Evolutionary conservation across 1,140 invertebrate species (phyloP), one percentile per base, ranked within the genome.

Genomic region (Agrilus planipennis): DNA sequence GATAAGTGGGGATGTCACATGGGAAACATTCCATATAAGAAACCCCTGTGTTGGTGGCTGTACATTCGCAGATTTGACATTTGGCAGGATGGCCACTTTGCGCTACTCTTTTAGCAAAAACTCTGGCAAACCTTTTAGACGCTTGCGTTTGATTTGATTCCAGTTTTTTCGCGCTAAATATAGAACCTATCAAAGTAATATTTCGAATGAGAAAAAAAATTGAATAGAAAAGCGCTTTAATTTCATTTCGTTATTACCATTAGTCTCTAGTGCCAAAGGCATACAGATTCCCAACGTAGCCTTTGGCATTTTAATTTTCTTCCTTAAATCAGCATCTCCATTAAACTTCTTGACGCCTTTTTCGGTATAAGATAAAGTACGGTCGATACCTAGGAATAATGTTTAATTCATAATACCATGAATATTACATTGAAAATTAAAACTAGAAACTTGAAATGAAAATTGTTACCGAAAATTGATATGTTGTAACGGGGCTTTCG

Each of bases 251-350:
- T n/a, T n/a, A 58, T 58, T 64, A 69, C 90, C 89, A 51, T 89
- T 87, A 1, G 83, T 85, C 52, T 88, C 81, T 38, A 90, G 51
- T 1, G 88, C 80, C 4, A 93, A 63, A 0, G 81, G 77, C 0
- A 76, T 74, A 56, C 89, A 94, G n/a, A 79, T 71, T 18, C 84
- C 84, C 7, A 87, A 60, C 27, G 74, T 72, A 37, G 71, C 77
- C 54, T 83, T 85, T 0, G 85, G 78, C 18, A 85, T 58, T 39
- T 73, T 76, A 1, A 88, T 73, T 59, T 85, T 77, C 29, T 75
- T 72, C 28, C 77, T 66, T 7, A 89, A 62, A 25, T 75, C 75
- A 0, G 59, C 52, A 51, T 89, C 79, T 0, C 83, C 82, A 2
- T 62, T 65, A 2, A 84, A 52, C 2, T 62, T 52, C 41, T 76